Base-by-base conservation (phyloP, 2,888 invertebrate species). In the Serripes groenlandicus region DNA sequence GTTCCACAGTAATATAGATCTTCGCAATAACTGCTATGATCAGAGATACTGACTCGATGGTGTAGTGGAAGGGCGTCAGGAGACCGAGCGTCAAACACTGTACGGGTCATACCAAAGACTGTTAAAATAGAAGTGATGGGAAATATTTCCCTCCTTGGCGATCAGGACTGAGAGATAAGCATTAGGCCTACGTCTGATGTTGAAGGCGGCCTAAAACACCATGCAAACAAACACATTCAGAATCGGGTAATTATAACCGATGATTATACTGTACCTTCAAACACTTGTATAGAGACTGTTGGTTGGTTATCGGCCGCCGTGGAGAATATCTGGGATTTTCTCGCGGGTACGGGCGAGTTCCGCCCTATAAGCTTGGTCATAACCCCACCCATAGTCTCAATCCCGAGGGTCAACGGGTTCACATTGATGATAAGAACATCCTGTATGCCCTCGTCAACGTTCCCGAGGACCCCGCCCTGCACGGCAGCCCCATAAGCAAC, bases 301-400 rank as follows among this genome's bases (percentile, higher is more conserved):
- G 99, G 98, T 95, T 99, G 99, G 95, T 99, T 99, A 95, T 99
- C 99, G 37, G 98, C 98, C 75, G 99, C 99, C 0, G 99, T 99
- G 0, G 99, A 99, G 97, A 99, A 99, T 94, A 99, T 98, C 95
- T 99, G 99, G 0, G 98, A 98, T 95, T 99, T 99, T 96, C 99
- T 99, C 73, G 99, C 99, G 30, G 99, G 99, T 93, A 99, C 99
- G 88, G 99, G 99, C 32, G 99, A 99, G 96, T 99, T 99, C 92
- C 99, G 84, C 73, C 98, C 97, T 94, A 99, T 99, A 75, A 99
- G 96, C 94, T 99, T 99, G 90, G 99, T 99, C 99, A 99, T 99
- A 34, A 99, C 99, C 89, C 99, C 99, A 87, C 99, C 99, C 58
- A 99, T 99, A 58, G 99, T 99, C 95, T 99, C 99, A 93, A 99